Evolutionary conservation across 2,113 vertebrate genomes (phyloP), one percentile per base, ranked within the genome.

Genomic region (Parus major): DNA sequence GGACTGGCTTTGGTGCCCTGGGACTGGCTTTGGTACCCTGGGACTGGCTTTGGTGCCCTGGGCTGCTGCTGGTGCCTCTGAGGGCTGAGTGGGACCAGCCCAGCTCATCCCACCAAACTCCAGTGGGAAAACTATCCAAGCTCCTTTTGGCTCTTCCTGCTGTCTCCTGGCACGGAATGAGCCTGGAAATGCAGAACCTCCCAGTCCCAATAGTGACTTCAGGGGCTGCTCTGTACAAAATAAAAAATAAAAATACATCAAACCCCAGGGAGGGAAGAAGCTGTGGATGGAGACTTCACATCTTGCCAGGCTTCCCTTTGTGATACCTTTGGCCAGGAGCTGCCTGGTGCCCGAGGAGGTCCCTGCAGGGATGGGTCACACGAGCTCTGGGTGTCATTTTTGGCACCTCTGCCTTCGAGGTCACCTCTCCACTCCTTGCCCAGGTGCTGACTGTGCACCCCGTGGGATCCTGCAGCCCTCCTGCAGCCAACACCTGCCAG

Each of bases 201-300:
- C 24, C 33, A 20, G 17, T 12, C 13, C 60, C 27, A 21, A 1
- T 1, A 29, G 46, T 6, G n/a, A 63, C 42, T 64, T n/a, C 33
- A 42, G 22, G 12, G 35, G 5, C 3, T 22, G 28, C 14, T 69
- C 5, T 28, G 33, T 36, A 21, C 50, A 53, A 68, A 60, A 70
- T n/a, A 11, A 22, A 18, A 28, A 2, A 5, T 1, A 31, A 19
- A 59, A 52, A 49, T 1, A 27, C 81, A 65, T 29, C 12, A 41
- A 31, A 39, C 12, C 6, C 6, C 0, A 0, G 12, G 13, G 19
- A 82, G 8, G n/a, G 33, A 71, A 55, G 44, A 36, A 75, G 46
- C 59, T 80, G 57, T 20, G 31, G 4, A 24, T 39, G 31, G 75
- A 73, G 20, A 25, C 21, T 55, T 20, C 29, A 12, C 31, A 11